Evolutionary conservation across 2,113 vertebrate species (phyloP).

Genomic region (Thunnus thynnus): DNA sequence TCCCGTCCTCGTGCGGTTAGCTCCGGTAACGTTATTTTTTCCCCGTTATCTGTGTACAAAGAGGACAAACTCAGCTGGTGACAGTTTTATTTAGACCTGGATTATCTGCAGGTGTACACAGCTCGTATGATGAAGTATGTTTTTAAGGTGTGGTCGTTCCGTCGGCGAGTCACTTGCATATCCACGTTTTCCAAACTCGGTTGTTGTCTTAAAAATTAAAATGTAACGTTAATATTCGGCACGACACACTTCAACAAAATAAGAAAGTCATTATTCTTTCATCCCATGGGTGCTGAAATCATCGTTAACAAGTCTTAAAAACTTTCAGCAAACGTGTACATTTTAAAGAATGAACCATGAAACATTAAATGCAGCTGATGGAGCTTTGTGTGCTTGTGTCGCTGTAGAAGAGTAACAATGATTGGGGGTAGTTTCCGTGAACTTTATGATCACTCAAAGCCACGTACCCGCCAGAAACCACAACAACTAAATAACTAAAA

Average conservation of each 20-base stretch:
- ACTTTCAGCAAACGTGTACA: fast-evolving
- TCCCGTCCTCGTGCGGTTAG: slow-evolving; percentile 71
- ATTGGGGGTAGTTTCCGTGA: neutral
- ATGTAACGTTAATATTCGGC: no score
- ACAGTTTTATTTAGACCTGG: neutral
- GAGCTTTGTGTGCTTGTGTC: neutral
- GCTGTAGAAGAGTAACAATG: neutral
- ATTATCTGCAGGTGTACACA: neutral
- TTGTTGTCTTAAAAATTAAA: neutral
- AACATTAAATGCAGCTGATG: fast-evolving
- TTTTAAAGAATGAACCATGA: neutral
- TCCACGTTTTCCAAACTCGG: neutral
- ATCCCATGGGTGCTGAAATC: fast-evolving
- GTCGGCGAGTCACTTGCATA: neutral
- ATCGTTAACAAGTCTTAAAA: neutral
- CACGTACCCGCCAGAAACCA: neutral
- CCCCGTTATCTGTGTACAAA: neutral
- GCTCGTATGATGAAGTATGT: neutral
- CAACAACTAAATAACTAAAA: neutral
- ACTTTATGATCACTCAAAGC: neutral
- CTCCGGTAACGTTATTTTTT: neutral
- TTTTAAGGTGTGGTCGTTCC: neutral
- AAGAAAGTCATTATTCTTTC: fast-evolving
- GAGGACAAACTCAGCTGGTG: neutral
- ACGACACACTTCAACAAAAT: no score